Evolutionary conservation across 2,113 vertebrate genomes (phyloP).

Genomic region (Helogale parvula): DNA sequence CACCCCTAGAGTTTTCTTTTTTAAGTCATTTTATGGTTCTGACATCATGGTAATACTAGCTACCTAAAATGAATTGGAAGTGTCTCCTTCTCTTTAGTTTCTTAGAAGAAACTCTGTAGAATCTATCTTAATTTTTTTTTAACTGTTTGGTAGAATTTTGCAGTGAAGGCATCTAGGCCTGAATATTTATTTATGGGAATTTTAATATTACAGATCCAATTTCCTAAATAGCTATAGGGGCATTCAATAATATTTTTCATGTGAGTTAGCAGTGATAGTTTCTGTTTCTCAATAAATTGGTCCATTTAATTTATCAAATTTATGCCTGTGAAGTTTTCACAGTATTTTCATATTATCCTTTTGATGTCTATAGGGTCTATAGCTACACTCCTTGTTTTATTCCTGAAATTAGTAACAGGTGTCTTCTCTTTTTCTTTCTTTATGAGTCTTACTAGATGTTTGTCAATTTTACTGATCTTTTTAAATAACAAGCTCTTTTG

Average conservation of each 20-base stretch:
- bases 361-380: neutral
- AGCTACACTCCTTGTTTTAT: neutral
- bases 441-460: constrained; percentile 20
- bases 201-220: neutral
- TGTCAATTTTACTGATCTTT: neutral
- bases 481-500: neutral
- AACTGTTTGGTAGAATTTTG: neutral
- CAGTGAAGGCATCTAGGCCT: neutral
- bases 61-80: constrained; percentile 11
- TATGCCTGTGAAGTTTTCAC: neutral
- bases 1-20: neutral
- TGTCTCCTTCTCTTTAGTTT: neutral
- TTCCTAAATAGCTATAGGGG: neutral
- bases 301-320: neutral
- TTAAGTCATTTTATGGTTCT: constrained; percentile 18
- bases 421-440: neutral
- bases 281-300: neutral
- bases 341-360: neutral
- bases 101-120: neutral
- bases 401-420: constrained; percentile 6
- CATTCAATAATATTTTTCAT: neutral
- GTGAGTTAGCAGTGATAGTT: neutral
- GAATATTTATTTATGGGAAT: neutral
- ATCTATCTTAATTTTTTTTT: neutral
- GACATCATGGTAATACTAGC: neutral